Percentiles rank a stretch among this genome's conserved stretches.
Conservation (phyloP, 2,888 invertebrate genomes). For the Microctonus hyperodae region DNA sequence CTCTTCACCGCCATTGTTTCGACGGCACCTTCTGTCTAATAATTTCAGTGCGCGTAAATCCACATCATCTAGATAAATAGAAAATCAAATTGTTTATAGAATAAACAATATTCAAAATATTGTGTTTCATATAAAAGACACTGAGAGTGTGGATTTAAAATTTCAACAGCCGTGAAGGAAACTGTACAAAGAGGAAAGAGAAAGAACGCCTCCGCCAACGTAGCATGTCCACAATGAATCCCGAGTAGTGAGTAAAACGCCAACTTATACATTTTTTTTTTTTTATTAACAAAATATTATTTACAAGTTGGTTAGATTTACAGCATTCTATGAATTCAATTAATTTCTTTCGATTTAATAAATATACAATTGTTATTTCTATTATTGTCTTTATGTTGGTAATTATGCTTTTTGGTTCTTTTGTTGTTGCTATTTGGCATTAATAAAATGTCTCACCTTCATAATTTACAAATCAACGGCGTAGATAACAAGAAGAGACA, state of each 20-base stretch:
- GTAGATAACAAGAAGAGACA: slow-evolving; percentile 20
- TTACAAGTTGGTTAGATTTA: slow-evolving; percentile 6
- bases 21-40: slow-evolving; percentile 44
- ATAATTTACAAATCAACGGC: slow-evolving; percentile 15
- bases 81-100: neutral
- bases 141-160: slow-evolving; percentile 38
- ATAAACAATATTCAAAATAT: slow-evolving; percentile 10
- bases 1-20: slow-evolving; percentile 57
- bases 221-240: slow-evolving; percentile 65
- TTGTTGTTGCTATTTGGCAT: slow-evolving; percentile 2
- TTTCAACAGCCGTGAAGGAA: slow-evolving; percentile 34
- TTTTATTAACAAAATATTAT: slow-evolving; percentile 39
- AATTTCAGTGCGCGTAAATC: slow-evolving; percentile 33
- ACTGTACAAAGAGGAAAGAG: slow-evolving; percentile 28
- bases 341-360: neutral
- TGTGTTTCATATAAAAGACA: neutral
- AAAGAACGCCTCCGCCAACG: slow-evolving; percentile 40
- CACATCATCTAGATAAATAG: slow-evolving; percentile 6
- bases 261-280: slow-evolving; percentile 25
- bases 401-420: neutral
- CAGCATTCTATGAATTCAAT: neutral
- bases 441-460: slow-evolving; percentile 1
- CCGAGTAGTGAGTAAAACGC: slow-evolving; percentile 64
- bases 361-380: neutral
- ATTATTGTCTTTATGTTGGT: neutral